Conservation (phyloP, 2,888 invertebrate genomes). For the Autographa pulchrina region DNA sequence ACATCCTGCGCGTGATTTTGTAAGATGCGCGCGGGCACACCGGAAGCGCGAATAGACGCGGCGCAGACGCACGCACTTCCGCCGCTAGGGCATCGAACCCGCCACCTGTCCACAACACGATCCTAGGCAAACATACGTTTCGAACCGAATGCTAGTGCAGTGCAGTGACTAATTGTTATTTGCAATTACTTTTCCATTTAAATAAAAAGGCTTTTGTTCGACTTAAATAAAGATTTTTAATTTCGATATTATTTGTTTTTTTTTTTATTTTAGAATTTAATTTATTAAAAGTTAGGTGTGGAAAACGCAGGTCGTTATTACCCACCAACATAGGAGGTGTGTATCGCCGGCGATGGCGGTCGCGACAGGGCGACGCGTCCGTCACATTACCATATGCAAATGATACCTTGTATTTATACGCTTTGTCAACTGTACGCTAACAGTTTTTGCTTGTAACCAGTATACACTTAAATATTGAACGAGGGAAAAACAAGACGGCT, state of each 20-base stretch:
- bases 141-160: constrained; percentile 21
- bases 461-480: constrained; percentile 61
- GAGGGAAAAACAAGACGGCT: constrained; percentile 60
- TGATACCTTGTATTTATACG: constrained; percentile 72
- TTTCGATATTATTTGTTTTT: not conserved
- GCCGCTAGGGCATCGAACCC: constrained; percentile 82
- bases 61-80: constrained; percentile 88
- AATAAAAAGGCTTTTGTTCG: not conserved
- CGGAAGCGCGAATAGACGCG: constrained; percentile 88
- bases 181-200: not conserved
- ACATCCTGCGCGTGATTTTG: constrained; percentile 68
- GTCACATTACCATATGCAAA: constrained; percentile 83
- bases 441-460: constrained; percentile 79
- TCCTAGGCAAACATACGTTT: constrained; percentile 62
- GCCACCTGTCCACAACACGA: constrained; percentile 76
- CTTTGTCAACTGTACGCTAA: constrained; percentile 71
- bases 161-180: constrained; percentile 21
- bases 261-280: not conserved
- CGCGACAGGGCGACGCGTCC: constrained; percentile 69
- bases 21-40: constrained; percentile 74
- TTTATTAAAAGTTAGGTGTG: constrained; percentile 13
- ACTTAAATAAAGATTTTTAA: no score
- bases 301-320: constrained; percentile 37
- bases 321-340: constrained; percentile 72
- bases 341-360: constrained; percentile 64